Evolutionary conservation across 2,113 vertebrate genomes (phyloP).

Genomic region (Bostrychus sinensis): DNA sequence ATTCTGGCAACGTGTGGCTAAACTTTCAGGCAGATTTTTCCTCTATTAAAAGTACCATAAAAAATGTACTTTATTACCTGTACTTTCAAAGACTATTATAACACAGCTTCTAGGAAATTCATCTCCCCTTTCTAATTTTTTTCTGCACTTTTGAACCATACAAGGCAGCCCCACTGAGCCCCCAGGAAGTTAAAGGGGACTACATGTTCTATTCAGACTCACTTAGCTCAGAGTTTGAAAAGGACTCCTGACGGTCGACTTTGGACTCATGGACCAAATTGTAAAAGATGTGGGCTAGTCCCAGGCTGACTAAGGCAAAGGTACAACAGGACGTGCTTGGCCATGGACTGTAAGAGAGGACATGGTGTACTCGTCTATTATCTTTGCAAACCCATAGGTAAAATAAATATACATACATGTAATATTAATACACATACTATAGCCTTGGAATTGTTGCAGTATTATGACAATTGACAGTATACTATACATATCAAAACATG

Average conservation of each 20-base stretch:
- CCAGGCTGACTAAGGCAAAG: conserved; percentile 34
- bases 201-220: conserved; percentile 57
- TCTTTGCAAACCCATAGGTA: background rate
- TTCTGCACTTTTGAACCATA: conserved; percentile 40
- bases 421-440: no score
- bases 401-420: no score
- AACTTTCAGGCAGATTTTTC: conserved; percentile 30
- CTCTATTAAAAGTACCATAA: conserved; percentile 27
- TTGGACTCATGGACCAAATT: conserved; percentile 55
- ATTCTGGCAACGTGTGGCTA: conserved; percentile 43
- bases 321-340: conserved; percentile 17
- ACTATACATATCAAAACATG: no score
- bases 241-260: conserved; percentile 43
- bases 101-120: conserved; percentile 26
- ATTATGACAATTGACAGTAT: no score
- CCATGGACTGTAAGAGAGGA: background rate
- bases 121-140: conserved; percentile 28
- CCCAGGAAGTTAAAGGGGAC: conserved; percentile 44
- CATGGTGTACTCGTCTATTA: background rate
- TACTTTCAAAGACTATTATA: conserved; percentile 26
- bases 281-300: conserved; percentile 41
- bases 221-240: conserved; percentile 54
- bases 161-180: conserved; percentile 37
- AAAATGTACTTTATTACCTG: conserved; percentile 18
- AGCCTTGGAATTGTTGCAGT: no score